phyloP scores from a whole-genome alignment of 2,797 vertebrate species.

The Siniperca obscura region DNA sequence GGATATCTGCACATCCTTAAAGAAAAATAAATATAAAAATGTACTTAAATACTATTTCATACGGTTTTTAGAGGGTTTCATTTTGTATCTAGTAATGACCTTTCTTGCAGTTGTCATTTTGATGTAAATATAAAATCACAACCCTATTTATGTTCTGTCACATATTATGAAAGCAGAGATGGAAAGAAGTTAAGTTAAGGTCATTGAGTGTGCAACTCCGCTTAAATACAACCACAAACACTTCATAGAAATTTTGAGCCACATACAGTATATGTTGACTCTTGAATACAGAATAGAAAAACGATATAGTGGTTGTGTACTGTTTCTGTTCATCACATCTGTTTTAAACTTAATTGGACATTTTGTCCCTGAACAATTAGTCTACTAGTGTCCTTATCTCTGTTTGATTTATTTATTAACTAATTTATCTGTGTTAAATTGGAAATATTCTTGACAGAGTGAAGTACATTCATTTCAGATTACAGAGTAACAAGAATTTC shows the following conservation, averaged over 20 bases:
- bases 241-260: neutral
- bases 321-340: neutral
- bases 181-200: neutral
- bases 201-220: neutral
- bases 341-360: too few relatives aligned
- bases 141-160: neutral
- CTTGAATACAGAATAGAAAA: neutral
- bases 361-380: neutral
- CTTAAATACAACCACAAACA: neutral
- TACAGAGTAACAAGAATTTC: neutral
- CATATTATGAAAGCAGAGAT: neutral
- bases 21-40: neutral
- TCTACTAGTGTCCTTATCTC: neutral
- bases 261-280: neutral
- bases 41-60: neutral
- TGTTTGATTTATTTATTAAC: neutral
- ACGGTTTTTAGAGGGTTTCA: neutral
- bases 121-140: neutral
- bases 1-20: neutral
- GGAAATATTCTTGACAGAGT: neutral
- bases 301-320: fast-evolving
- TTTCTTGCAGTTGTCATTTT: neutral
- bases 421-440: neutral
- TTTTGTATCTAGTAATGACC: neutral
- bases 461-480: neutral